Evolutionary conservation across 2,113 vertebrate species (phyloP), one percentile per base, ranked within the genome.

Genomic region (Atlantisia rogersi): DNA sequence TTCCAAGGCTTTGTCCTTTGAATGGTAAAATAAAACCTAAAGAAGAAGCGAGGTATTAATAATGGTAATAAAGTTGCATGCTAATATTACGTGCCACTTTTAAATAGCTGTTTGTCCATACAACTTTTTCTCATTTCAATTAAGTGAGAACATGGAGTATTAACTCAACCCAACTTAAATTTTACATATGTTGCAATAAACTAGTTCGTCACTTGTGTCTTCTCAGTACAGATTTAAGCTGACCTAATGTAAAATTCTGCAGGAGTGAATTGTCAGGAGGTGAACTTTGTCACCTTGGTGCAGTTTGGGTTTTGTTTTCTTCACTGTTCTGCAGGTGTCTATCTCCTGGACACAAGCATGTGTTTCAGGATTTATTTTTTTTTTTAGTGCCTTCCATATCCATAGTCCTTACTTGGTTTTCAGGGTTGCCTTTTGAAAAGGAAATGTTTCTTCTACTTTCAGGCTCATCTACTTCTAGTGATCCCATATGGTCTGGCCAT

Each of bases 401-500:
- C 12, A 9, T 44, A 60, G 28, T 44, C 58, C 24, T 92, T 88
- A 70, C 32, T 82, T 31, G 26, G 28, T 83, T 95, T 87, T 62
- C 25, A 63, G 14, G 44, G 21, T 22, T 80, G 25, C 81, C 29
- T 91, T 95, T 92, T 97, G 82, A 95, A 90, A 95, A 82, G 55
- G 76, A 92, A 95, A 75, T 96, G 25, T 96, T 96, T 81, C 10
- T 96, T 98, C 86, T 98, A 22, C 75, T 98, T 97, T 74, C 84
- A 98, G 98, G 98, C 88, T 97, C 98, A 91, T 97, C 98, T 96
- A 79, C 99, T 97, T 90, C 99, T 75, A 98, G 97, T 69, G 99
- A 99, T 56, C 98, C 98, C 69, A 98, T 99, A 97, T 99, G 99
- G 99, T 96, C 99, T 75, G 99, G 99, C 77, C 99, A 99, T 93